These are phyloP conservation scores for Amphiprion ocellaris DNA, from an alignment of 2,113 vertebrate species.

Conservation along the genomic window DNA sequence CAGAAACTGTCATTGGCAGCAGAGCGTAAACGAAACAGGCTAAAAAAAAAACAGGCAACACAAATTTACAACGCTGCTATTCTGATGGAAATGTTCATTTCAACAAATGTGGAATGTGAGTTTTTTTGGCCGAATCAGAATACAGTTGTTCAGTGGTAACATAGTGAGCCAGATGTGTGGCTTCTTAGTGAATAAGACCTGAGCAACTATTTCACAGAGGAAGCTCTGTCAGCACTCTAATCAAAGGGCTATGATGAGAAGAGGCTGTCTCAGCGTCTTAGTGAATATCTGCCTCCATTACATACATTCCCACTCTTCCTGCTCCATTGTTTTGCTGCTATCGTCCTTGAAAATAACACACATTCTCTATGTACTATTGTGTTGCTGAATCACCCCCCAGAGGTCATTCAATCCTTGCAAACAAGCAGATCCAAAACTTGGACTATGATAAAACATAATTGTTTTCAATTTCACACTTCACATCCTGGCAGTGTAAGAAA, in stretches of 20 bases:
- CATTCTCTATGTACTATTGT: slow-evolving; percentile 38
- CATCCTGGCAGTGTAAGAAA: not conserved
- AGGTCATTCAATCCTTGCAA: slow-evolving; percentile 21
- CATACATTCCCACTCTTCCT: slow-evolving; percentile 45
- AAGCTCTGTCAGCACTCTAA: slow-evolving; percentile 16
- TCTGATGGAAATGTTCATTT: not conserved
- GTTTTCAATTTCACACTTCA: not conserved
- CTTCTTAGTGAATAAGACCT: not conserved
- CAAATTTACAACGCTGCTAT: slow-evolving; percentile 7
- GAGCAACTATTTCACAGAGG: not conserved
- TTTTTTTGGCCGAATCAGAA: not conserved
- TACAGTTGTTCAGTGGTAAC: not conserved
- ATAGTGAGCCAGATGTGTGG: not conserved
- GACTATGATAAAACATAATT: slow-evolving; percentile 7
- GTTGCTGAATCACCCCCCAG: slow-evolving; percentile 29
- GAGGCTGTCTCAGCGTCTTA: not conserved
- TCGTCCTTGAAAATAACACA: slow-evolving; percentile 33
- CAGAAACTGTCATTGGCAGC: slow-evolving; percentile 15
- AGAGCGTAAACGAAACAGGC: slow-evolving; percentile 3
- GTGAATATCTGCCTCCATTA: not conserved
- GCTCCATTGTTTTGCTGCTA: slow-evolving; percentile 62
- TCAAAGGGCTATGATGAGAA: slow-evolving; percentile 33
- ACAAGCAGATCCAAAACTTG: slow-evolving; percentile 32
- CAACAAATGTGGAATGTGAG: not conserved
- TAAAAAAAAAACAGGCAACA: not conserved